Percentiles rank a stretch among this genome's conserved stretches.
Evolutionary conservation across 2,113 vertebrate genomes (phyloP).

Genomic region (Phaethornis superciliosus): DNA sequence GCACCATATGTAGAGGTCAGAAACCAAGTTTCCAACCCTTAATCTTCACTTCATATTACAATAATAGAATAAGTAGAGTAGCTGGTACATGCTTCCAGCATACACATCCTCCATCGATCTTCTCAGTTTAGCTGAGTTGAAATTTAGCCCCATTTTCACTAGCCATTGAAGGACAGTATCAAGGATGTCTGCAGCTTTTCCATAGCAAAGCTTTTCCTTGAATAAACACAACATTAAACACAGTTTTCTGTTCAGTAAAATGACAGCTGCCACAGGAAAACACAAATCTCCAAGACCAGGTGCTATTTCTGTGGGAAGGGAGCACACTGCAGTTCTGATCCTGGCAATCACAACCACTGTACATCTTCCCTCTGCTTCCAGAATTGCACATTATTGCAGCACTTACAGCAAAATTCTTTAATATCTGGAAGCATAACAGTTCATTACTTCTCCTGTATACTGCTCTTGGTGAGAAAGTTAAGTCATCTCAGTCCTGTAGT

Average conservation of each 20-base stretch:
- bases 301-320: background rate
- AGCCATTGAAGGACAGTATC: background rate
- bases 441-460: background rate
- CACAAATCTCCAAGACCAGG: background rate
- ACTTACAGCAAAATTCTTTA: background rate
- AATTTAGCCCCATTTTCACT: background rate
- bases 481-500: background rate
- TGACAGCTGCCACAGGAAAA: background rate
- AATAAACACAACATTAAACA: background rate
- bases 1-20: background rate
- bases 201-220: background rate
- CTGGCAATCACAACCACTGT: background rate
- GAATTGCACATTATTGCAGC: background rate
- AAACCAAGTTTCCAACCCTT: background rate
- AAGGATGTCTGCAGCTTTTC: background rate
- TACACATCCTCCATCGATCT: background rate
- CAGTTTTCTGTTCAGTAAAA: background rate
- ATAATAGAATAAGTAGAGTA: background rate
- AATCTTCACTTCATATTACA: fast-evolving
- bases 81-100: background rate
- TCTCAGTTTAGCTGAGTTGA: background rate
- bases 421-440: background rate
- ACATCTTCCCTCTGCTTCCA: background rate
- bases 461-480: background rate
- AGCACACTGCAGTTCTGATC: background rate